These are phyloP conservation scores for Aphelinus certus DNA, from an alignment of 1,140 invertebrate species.

Conservation along the genomic window DNA sequence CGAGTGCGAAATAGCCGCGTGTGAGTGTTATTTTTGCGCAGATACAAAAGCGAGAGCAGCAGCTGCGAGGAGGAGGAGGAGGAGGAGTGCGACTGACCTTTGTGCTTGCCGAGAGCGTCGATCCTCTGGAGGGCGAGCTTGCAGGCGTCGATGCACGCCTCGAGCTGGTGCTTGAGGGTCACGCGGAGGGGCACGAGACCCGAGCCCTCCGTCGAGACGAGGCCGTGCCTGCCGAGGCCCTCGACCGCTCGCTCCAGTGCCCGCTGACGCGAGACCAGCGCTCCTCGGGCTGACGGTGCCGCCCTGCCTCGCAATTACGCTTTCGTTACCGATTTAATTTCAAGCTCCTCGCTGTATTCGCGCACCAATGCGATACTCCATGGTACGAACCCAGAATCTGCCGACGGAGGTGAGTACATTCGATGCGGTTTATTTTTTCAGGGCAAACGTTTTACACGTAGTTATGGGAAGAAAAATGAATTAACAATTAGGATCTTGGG, in stretches of 20 bases:
- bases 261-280: slow-evolving; percentile 72
- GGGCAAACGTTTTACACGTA: no score
- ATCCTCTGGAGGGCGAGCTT: slow-evolving; percentile 88
- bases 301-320: slow-evolving; percentile 32
- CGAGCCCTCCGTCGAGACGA: slow-evolving; percentile 67
- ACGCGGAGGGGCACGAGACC: slow-evolving; percentile 72
- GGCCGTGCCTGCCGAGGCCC: slow-evolving; percentile 86
- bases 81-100: slow-evolving; percentile 45
- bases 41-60: no score
- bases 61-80: no score
- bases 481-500: no score
- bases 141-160: slow-evolving; percentile 84
- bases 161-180: slow-evolving; percentile 83
- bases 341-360: no score
- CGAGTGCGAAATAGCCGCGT: no score
- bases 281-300: slow-evolving; percentile 69
- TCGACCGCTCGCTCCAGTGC: slow-evolving; percentile 86
- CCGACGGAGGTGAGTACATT: no score
- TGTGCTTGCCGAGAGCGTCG: slow-evolving; percentile 67
- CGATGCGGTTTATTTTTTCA: no score
- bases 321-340: neutral
- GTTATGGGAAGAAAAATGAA: no score
- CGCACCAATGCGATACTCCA: no score
- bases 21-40: no score
- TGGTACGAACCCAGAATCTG: no score